These are phyloP conservation scores for Nephrocerus scutellatus DNA, from an alignment of 2,888 invertebrate species.

Conservation along the genomic window DNA sequence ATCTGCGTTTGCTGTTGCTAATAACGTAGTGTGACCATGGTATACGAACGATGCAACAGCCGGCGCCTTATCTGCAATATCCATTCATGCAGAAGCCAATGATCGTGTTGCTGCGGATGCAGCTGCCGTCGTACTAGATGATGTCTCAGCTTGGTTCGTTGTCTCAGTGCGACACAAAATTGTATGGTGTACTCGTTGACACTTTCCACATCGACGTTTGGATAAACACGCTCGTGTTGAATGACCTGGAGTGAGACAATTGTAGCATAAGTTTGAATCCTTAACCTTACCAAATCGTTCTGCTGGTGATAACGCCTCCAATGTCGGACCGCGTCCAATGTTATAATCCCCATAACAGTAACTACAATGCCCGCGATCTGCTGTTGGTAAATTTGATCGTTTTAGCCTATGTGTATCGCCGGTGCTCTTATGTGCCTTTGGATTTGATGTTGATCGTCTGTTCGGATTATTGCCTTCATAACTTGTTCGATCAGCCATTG, in stretches of 20 bases:
- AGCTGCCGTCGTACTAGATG: neutral
- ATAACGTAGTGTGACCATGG: slow-evolving; percentile 11
- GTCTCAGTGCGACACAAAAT: neutral
- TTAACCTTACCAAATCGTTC: no score
- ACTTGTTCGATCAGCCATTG: slow-evolving; percentile 2
- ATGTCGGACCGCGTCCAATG: slow-evolving; percentile 2
- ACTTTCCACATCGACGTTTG: no score
- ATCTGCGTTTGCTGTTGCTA: no score
- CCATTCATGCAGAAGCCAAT: slow-evolving; percentile 4
- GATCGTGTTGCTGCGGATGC: neutral
- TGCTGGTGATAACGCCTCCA: neutral
- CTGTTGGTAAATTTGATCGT: slow-evolving; percentile 5
- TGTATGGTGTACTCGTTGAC: slow-evolving; percentile 2
- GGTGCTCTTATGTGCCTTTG: slow-evolving; percentile 4
- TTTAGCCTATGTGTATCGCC: slow-evolving; percentile 3
- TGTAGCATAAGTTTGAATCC: slow-evolving; percentile 9
- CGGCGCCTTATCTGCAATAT: slow-evolving; percentile 2
- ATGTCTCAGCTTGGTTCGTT: neutral
- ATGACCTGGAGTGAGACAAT: no score
- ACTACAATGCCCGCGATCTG: slow-evolving; percentile 9
- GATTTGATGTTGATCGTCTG: neutral
- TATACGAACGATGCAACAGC: slow-evolving; percentile 9
- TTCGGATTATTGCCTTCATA: neutral
- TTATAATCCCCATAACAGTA: slow-evolving; percentile 7
- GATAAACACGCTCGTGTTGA: no score